Conservation (phyloP, 2,888 invertebrate species). For the Amiota mariae region DNA sequence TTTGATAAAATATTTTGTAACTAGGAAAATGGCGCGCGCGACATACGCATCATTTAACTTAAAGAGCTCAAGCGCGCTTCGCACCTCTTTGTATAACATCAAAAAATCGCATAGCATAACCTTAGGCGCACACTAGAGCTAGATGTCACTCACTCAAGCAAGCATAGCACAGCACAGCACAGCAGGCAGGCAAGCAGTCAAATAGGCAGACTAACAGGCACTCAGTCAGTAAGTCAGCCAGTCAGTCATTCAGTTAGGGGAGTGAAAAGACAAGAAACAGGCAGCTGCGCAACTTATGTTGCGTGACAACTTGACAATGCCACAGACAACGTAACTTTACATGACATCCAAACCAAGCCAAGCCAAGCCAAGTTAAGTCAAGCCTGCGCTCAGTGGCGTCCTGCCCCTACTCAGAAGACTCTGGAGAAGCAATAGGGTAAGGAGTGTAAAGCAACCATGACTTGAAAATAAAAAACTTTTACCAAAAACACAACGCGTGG, state of each 20-base stretch:
- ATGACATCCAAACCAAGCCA: conserved; percentile 42
- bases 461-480: not conserved
- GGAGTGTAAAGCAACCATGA: not conserved
- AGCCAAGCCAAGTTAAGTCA: not conserved
- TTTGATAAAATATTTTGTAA: conserved; percentile 36
- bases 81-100: conserved; percentile 30
- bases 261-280: conserved; percentile 14
- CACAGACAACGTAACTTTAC: conserved; percentile 54
- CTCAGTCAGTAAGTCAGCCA: not conserved
- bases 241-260: not conserved
- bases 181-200: not conserved
- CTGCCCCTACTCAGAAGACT: no score
- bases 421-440: not conserved
- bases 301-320: conserved; percentile 68
- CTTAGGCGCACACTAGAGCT: conserved; percentile 15
- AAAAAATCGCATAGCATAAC: conserved; percentile 27
- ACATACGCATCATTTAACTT: conserved; percentile 65
- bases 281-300: conserved; percentile 59
- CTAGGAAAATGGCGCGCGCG: conserved; percentile 42
- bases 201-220: not conserved
- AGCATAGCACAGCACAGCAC: not conserved
- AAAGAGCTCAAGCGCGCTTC: conserved; percentile 40
- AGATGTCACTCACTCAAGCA: conserved; percentile 16
- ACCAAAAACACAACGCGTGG: conserved; percentile 30
- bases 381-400: not conserved